A percentile compares a stretch with the other conserved stretches of the same genome.
Evolutionary conservation across 2,113 vertebrate species (phyloP).

Genomic region (Neoarius graeffei): DNA sequence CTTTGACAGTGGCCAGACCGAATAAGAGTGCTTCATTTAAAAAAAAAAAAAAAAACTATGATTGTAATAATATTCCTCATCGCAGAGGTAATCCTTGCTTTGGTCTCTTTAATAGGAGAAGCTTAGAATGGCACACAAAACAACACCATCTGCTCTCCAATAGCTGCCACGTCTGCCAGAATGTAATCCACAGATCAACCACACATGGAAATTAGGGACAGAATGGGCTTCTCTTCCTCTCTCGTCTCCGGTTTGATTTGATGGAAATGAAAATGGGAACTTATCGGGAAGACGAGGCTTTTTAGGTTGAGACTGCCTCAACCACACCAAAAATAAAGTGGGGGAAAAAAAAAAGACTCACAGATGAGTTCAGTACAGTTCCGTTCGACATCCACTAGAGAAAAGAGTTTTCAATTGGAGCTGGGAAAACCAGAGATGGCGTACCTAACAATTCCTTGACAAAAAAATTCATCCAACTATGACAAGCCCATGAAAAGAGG

Average conservation of each 20-base stretch:
- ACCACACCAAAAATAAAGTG: background rate
- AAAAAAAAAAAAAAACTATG: slow-evolving; percentile 10
- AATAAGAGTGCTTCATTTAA: slow-evolving; percentile 27
- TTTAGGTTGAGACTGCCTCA: slow-evolving; percentile 42
- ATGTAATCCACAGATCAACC: slow-evolving; percentile 60
- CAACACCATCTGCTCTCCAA: slow-evolving; percentile 55
- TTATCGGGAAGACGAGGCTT: slow-evolving; percentile 43
- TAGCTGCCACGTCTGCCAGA: slow-evolving; percentile 41
- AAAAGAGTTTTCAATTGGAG: slow-evolving; percentile 36
- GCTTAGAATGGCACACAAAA: slow-evolving; percentile 57
- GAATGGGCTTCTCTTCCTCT: slow-evolving; percentile 39
- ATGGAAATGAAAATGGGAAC: slow-evolving; percentile 55
- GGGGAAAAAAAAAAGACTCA: slow-evolving; percentile 26
- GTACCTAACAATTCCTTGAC: slow-evolving; percentile 4
- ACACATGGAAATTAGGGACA: slow-evolving; percentile 57
- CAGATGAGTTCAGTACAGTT: slow-evolving; percentile 47
- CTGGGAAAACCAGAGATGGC: slow-evolving; percentile 15
- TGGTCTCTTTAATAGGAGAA: slow-evolving; percentile 54
- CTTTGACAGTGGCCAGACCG: slow-evolving; percentile 41
- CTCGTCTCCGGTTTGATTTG: slow-evolving; percentile 25
- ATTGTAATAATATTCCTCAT: slow-evolving; percentile 55
- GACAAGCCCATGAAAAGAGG: slow-evolving; percentile 43
- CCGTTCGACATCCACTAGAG: slow-evolving; percentile 22
- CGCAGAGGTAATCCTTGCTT: slow-evolving; percentile 57
- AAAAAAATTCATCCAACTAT: slow-evolving; percentile 1